A percentile compares a stretch with the other conserved stretches of the same genome.
Conservation (phyloP, 1,140 invertebrate genomes). For the Neotoxoptera formosana region DNA sequence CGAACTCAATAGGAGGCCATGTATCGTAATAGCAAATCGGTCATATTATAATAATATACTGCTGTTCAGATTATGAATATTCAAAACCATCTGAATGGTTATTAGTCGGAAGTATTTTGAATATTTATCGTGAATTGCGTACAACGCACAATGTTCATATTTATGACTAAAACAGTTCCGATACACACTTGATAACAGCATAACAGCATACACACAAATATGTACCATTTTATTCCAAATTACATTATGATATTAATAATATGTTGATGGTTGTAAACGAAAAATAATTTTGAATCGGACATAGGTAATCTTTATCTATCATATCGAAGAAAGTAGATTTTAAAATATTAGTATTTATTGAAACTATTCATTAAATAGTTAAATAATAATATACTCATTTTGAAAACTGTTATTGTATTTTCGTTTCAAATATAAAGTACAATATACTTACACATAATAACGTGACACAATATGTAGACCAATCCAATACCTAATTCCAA, state of each 20-base stretch:
- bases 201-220: background rate
- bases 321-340: background rate
- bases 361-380: too few species aligned
- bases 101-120: conserved; percentile 4
- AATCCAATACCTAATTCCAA: too few species aligned
- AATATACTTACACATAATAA: too few species aligned
- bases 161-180: background rate
- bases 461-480: too few species aligned
- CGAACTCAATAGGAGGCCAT: background rate
- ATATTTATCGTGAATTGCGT: background rate
- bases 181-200: background rate
- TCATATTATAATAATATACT: background rate
- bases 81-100: background rate
- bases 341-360: background rate
- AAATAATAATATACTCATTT: too few species aligned
- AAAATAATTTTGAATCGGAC: background rate
- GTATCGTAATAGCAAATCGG: background rate
- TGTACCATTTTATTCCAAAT: background rate
- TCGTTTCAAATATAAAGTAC: too few species aligned
- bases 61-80: background rate
- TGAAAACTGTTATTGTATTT: too few species aligned
- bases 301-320: too few species aligned
- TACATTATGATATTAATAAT: too few species aligned
- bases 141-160: background rate
- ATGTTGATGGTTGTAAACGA: background rate